Evolutionary conservation across 2,797 vertebrate species (phyloP).

Genomic region (Aldrovandia affinis): DNA sequence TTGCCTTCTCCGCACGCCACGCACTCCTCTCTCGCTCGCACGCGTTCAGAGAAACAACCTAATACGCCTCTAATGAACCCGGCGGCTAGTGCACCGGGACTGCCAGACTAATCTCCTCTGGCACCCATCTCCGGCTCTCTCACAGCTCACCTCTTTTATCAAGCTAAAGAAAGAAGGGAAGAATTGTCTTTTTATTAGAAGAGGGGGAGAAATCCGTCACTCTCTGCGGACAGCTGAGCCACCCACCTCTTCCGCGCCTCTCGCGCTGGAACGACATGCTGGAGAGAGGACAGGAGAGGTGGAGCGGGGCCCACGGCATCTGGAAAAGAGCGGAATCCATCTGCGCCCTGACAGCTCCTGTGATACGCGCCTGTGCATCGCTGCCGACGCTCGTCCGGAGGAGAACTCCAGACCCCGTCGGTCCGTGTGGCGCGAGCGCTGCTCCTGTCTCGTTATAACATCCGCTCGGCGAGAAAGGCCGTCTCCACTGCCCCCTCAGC

Average conservation of each 20-base stretch:
- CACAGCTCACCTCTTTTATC: conserved; percentile 39
- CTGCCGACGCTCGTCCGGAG: conserved; percentile 10
- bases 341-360: conserved; percentile 39
- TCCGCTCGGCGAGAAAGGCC: background rate
- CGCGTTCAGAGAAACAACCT: conserved; percentile 39
- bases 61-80: conserved; percentile 68
- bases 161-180: conserved; percentile 46
- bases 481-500: background rate
- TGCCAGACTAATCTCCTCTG: conserved; percentile 53
- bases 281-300: background rate
- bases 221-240: conserved; percentile 27
- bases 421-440: background rate
- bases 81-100: conserved; percentile 58
- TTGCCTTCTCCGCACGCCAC: background rate
- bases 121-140: conserved; percentile 6
- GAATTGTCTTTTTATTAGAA: conserved; percentile 66
- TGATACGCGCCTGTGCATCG: conserved; percentile 35
- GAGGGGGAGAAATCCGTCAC: conserved; percentile 46
- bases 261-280: background rate
- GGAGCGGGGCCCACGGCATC: background rate
- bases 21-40: background rate
- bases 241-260: background rate
- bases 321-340: background rate
- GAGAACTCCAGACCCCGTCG: background rate
- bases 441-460: background rate